Percentiles rank a stretch among this genome's conserved stretches.
phyloP scores from a whole-genome alignment of 2,113 vertebrate species.

The Microtus richardsoni region DNA sequence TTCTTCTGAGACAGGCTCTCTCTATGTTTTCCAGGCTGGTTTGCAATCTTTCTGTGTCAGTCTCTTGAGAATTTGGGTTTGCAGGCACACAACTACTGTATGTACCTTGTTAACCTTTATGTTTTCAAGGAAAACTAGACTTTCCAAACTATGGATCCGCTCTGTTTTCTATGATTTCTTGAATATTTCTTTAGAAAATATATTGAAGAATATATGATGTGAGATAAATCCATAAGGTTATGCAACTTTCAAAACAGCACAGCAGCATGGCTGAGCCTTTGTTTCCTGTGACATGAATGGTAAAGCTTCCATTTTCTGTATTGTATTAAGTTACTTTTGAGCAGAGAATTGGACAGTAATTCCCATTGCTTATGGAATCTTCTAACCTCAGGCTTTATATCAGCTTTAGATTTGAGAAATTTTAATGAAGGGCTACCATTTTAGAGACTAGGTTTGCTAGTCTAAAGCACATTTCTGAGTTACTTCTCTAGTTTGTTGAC shows the following conservation, averaged over 20 bases:
- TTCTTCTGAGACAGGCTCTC: not conserved
- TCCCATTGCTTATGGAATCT: not conserved
- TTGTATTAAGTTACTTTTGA: constrained; percentile 13
- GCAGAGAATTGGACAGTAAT: not conserved
- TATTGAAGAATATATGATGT: not conserved
- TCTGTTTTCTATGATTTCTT: not conserved
- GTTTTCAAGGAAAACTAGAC: not conserved
- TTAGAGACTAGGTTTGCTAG: not conserved
- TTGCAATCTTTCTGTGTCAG: not conserved
- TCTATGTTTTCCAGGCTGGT: not conserved
- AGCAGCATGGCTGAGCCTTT: not conserved
- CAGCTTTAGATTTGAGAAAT: constrained; percentile 10
- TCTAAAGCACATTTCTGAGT: not conserved
- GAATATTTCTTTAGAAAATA: constrained; percentile 45
- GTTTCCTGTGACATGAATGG: not conserved
- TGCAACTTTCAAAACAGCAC: not conserved
- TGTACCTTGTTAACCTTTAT: not conserved
- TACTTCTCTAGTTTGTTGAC: not conserved
- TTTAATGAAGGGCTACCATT: not conserved
- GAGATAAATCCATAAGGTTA: not conserved
- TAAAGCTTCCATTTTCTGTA: not conserved
- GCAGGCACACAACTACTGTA: not conserved
- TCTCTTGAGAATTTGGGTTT: not conserved
- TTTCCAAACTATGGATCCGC: not conserved
- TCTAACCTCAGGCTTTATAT: not conserved